phyloP scores from a whole-genome alignment of 2,888 invertebrate genomes.

The Apoda limacodes region DNA sequence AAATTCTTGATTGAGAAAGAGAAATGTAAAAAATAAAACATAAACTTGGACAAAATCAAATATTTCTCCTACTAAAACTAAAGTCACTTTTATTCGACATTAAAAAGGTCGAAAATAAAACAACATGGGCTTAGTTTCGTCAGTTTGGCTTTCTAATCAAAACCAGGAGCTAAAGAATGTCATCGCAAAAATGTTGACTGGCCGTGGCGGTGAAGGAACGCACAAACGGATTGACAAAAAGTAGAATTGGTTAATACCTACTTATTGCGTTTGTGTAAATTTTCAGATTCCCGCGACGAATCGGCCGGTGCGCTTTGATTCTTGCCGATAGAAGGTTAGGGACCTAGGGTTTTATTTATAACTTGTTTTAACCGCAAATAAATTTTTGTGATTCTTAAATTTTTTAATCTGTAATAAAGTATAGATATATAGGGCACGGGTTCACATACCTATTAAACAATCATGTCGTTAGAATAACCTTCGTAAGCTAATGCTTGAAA shows the following conservation, averaged over 20 bases:
- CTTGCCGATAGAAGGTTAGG: conserved; percentile 22
- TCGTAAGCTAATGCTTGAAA: too few relatives aligned
- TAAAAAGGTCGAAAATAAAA: too few relatives aligned
- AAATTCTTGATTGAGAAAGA: too few relatives aligned
- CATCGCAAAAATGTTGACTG: conserved; percentile 39
- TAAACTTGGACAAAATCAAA: too few relatives aligned
- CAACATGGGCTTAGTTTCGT: too few relatives aligned
- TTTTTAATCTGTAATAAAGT: background rate
- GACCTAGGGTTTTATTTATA: conserved; percentile 18
- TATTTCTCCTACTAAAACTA: too few relatives aligned
- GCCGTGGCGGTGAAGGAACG: conserved; percentile 25
- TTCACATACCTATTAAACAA: too few relatives aligned
- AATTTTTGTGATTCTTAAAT: background rate
- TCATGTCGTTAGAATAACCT: too few relatives aligned
- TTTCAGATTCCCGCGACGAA: conserved; percentile 40
- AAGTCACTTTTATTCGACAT: too few relatives aligned
- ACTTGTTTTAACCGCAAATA: too few relatives aligned
- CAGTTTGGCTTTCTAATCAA: conserved; percentile 53
- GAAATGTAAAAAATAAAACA: too few relatives aligned
- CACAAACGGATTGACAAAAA: conserved; percentile 44
- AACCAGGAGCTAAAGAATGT: conserved; percentile 47
- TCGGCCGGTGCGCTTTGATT: conserved; percentile 26
- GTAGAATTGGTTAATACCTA: conserved; percentile 49
- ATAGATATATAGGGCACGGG: too few relatives aligned
- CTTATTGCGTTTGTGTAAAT: conserved; percentile 58